Conservation (phyloP, 2,888 invertebrate species). For the Rhamphomyia laevipes region DNA sequence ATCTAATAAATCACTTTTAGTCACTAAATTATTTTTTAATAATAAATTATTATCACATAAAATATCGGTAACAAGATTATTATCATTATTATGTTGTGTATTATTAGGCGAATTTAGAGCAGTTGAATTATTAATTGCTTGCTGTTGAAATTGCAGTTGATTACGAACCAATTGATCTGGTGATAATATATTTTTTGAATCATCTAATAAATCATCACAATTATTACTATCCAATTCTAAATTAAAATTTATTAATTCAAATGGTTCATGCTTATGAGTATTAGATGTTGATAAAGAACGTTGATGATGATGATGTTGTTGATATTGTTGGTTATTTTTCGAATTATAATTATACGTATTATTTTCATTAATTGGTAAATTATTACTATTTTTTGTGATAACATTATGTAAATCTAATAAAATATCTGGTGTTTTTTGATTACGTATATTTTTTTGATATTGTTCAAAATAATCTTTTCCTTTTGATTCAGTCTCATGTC, state of each 20-base stretch:
- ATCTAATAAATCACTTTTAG: no score
- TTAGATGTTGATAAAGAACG: not conserved
- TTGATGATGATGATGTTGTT: conserved; percentile 6
- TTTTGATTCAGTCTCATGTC: conserved; percentile 16
- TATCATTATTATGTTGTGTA: no score
- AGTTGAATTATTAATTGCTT: not conserved
- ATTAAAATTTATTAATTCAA: conserved; percentile 13
- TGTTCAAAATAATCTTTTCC: conserved; percentile 4
- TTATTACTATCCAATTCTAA: not conserved
- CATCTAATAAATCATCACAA: no score
- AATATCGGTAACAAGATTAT: no score
- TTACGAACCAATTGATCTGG: not conserved
- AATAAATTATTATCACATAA: no score
- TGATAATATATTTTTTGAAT: not conserved
- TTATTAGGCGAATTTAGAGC: no score
- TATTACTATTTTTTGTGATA: conserved; percentile 14
- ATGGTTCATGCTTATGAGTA: not conserved
- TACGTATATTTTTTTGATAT: not conserved
- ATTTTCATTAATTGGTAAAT: conserved; percentile 14
- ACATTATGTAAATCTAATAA: conserved; percentile 31
- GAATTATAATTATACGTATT: conserved; percentile 10
- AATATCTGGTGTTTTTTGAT: conserved; percentile 29
- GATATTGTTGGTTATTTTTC: conserved; percentile 14
- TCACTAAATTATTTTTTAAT: no score
- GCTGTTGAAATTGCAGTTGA: not conserved